These are phyloP conservation scores for Eulemur albifrons DNA, from an alignment of 2,797 vertebrate species.

Conservation along the genomic window DNA sequence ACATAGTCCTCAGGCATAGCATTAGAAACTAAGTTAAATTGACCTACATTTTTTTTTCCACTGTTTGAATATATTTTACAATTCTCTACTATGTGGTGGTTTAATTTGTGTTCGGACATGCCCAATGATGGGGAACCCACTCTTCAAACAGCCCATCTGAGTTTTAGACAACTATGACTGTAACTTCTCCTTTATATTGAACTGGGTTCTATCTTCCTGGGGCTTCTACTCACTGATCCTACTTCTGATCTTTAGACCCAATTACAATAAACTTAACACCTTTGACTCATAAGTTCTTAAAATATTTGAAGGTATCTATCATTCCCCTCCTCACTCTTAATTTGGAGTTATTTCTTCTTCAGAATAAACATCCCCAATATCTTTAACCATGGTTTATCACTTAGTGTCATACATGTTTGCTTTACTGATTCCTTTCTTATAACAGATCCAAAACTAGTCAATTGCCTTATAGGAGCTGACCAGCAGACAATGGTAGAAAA, in stretches of 20 bases:
- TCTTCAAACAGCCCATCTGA: not conserved
- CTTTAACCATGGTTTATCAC: slow-evolving; percentile 18
- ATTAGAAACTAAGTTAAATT: not conserved
- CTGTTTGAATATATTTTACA: not conserved
- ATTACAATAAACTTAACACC: not conserved
- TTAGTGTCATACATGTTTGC: not conserved
- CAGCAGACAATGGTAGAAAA: not conserved
- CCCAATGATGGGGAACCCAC: not conserved
- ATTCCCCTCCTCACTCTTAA: not conserved
- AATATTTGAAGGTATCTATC: not conserved
- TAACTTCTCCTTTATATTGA: not conserved
- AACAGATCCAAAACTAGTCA: not conserved
- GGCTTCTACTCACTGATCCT: not conserved
- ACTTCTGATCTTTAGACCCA: not conserved
- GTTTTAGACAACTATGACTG: not conserved
- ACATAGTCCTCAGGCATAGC: not conserved
- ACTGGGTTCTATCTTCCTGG: not conserved
- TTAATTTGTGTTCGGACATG: not conserved
- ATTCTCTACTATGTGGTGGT: not conserved
- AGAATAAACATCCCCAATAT: not conserved
- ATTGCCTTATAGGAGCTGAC: not conserved
- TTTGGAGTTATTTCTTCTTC: slow-evolving; percentile 29
- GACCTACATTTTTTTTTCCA: slow-evolving; percentile 14
- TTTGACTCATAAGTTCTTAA: not conserved
- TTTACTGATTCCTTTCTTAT: slow-evolving; percentile 17